Base-by-base conservation (phyloP, 1,140 invertebrate species). In the Zaprionus capensis region DNA sequence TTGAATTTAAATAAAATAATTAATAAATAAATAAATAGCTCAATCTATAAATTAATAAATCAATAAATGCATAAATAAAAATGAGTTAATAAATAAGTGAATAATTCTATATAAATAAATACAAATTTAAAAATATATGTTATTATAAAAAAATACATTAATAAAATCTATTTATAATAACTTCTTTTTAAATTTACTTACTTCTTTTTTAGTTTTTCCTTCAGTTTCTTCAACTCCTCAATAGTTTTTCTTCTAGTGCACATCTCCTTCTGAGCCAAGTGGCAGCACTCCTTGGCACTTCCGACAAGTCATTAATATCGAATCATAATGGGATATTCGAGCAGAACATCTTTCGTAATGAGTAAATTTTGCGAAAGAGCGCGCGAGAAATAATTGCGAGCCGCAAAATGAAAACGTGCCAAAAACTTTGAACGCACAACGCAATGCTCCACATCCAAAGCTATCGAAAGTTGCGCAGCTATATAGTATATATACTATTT, bases 271-370 rank as follows among this genome's bases (percentile, higher is more conserved):
- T 46, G n/a, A 5, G 41, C 6, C 46, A 51, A 51, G 46, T 51
- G 41, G 15, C 15, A 46, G 46, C 31, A 34, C 46, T 51, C 9
- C 71, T 72, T 68, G 57, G 24, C 31, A 73, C 59, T 66, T 56
- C 56, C 38, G 20, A 46, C 70, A 73, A 73, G 69, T 71, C 83
- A 84, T 84, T 84, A 84, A 84, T 84, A 84, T 77, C 26, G 68
- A 59, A 71, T 71, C 64, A 73, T 77, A 65, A 61, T 57, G 66
- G 22, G 44, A 73, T 69, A 62, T 72, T 83, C 31, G 56, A 58
- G 55, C 72, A 55, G 56, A 65, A 71, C 68, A 71, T 70, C 65
- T 76, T 69, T 57, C 81, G 76, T 83, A 83, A 83, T 83, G 76
- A 83, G 81, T 69, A 80, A 70, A 69, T 71, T 84, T 84, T 36